These are phyloP conservation scores for Brachionus asplanchnoidis DNA, from an alignment of 1,140 invertebrate genomes.

Conservation along the genomic window DNA sequence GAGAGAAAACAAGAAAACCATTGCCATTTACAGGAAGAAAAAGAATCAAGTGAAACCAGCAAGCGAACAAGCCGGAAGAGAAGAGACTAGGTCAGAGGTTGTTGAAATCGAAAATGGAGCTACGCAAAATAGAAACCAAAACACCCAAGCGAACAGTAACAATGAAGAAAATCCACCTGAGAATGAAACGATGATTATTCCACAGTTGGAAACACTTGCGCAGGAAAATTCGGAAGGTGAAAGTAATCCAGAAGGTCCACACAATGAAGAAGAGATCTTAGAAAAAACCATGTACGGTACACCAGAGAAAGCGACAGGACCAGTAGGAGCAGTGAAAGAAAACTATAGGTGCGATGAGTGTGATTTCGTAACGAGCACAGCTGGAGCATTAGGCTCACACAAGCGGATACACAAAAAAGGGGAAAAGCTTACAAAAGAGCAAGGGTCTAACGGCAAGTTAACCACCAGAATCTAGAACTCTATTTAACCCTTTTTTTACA, in stretches of 20 bases:
- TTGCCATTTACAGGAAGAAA: neutral
- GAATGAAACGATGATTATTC: neutral
- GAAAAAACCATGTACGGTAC: neutral
- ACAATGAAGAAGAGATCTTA: neutral
- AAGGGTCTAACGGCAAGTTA: neutral
- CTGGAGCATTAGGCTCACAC: neutral
- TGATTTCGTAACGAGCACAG: too few relatives aligned
- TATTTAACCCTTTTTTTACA: neutral
- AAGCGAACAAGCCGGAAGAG: neutral
- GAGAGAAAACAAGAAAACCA: neutral
- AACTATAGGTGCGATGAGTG: neutral
- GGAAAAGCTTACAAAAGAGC: neutral
- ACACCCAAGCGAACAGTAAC: neutral
- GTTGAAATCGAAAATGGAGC: neutral
- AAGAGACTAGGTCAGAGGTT: neutral
- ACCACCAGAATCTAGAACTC: neutral
- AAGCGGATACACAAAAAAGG: neutral
- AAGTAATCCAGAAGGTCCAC: neutral
- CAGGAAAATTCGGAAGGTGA: neutral
- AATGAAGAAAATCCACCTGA: neutral
- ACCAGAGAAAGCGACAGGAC: neutral
- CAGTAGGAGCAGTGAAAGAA: neutral
- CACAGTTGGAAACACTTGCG: neutral
- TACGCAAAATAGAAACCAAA: neutral
- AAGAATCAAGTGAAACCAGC: neutral